Percentiles rank a stretch among this genome's conserved stretches.
phyloP scores from a whole-genome alignment of 2,888 invertebrate genomes.

The Cheilosia grossa region DNA sequence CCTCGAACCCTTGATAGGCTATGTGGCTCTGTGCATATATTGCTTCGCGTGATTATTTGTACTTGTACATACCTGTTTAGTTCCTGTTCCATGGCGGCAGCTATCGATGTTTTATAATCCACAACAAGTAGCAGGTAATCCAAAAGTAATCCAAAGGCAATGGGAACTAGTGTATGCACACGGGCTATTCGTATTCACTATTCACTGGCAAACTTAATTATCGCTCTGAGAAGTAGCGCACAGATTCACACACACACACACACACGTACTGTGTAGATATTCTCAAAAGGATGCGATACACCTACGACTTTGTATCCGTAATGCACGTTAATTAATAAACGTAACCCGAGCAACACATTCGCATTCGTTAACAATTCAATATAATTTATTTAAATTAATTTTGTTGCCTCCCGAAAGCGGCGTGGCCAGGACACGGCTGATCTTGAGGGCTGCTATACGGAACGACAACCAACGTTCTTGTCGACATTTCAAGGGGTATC shows the following conservation, averaged over 20 bases:
- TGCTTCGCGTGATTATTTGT: slow-evolving; percentile 12
- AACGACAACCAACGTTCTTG: slow-evolving; percentile 54
- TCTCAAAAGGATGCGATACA: slow-evolving; percentile 29
- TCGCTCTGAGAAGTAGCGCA: slow-evolving; percentile 18
- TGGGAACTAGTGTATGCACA: slow-evolving; percentile 21
- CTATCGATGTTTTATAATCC: slow-evolving; percentile 59
- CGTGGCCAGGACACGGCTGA: slow-evolving; percentile 32
- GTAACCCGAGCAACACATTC: slow-evolving; percentile 56
- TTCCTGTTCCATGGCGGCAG: slow-evolving; percentile 59
- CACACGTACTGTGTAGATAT: neutral
- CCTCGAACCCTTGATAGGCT: slow-evolving; percentile 53
- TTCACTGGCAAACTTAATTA: slow-evolving; percentile 21
- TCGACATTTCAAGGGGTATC: slow-evolving; percentile 70
- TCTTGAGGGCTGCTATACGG: slow-evolving; percentile 34
- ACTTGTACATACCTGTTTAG: slow-evolving; percentile 67
- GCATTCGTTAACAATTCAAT: slow-evolving; percentile 66
- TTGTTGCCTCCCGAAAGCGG: slow-evolving; percentile 52
- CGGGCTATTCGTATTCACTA: slow-evolving; percentile 6
- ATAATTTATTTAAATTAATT: slow-evolving; percentile 73
- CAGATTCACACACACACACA: slow-evolving; percentile 11
- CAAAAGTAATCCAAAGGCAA: slow-evolving; percentile 69
- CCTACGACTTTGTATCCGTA: slow-evolving; percentile 53
- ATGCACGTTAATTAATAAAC: slow-evolving; percentile 69
- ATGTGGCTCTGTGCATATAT: slow-evolving; percentile 17
- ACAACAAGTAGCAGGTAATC: slow-evolving; percentile 57